These are phyloP conservation scores for Cladopsammia gracilis DNA, from an alignment of 64 coral and sea anemone species.

Conservation along the genomic window DNA sequence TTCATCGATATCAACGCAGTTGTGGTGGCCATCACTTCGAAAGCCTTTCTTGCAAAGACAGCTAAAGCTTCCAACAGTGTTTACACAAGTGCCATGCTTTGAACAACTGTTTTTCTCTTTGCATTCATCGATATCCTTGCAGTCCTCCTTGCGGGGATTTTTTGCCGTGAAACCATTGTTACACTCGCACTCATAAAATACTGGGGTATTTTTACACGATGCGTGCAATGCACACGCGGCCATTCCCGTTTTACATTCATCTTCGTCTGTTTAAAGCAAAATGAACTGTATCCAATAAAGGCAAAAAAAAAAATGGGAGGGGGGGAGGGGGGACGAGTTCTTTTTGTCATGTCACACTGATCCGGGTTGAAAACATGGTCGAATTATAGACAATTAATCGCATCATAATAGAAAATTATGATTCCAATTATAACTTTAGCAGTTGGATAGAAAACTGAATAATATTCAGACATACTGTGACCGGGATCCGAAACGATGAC, in stretches of 20 bases:
- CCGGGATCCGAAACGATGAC: too few relatives aligned
- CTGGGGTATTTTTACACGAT: background rate
- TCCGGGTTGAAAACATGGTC: too few relatives aligned
- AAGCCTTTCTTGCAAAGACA: background rate
- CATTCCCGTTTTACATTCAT: background rate
- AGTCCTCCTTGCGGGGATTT: background rate
- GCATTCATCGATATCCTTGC: slow-evolving; percentile 9
- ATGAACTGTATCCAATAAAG: too few relatives aligned
- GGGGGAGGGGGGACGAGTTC: too few relatives aligned
- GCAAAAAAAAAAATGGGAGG: too few relatives aligned
- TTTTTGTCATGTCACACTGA: too few relatives aligned
- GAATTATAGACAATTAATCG: too few relatives aligned
- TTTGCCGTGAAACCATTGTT: background rate
- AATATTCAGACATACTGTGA: too few relatives aligned
- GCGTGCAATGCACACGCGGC: background rate
- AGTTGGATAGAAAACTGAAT: too few relatives aligned
- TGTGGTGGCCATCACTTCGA: background rate
- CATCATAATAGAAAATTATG: too few relatives aligned
- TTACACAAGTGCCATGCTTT: background rate
- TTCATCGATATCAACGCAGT: background rate
- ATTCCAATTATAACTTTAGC: too few relatives aligned
- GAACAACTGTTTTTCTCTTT: background rate
- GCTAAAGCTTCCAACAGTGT: background rate
- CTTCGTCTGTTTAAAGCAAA: background rate
- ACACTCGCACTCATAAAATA: background rate